Evolutionary conservation across 2,113 vertebrate species (phyloP).

Genomic region (Dinomys branickii): DNA sequence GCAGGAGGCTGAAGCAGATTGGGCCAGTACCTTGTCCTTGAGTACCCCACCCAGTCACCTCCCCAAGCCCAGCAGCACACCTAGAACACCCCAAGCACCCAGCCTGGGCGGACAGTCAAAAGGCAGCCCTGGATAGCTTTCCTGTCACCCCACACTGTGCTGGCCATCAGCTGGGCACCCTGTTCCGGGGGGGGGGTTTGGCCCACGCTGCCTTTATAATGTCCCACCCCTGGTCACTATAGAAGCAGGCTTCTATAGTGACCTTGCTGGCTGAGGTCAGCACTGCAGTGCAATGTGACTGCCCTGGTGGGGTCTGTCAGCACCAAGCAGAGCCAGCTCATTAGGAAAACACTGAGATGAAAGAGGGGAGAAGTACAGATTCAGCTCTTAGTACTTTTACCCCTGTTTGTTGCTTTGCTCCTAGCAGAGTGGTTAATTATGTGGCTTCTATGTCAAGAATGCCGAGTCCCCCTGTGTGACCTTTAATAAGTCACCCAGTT

Average conservation of each 20-base stretch:
- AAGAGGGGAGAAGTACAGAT: too few species aligned
- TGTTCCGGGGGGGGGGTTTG: background rate
- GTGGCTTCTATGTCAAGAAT: background rate
- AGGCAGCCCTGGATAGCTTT: background rate
- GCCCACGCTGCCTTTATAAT: accelerated
- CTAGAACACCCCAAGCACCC: background rate
- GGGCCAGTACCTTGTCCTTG: background rate
- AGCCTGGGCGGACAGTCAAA: background rate
- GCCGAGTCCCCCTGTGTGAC: background rate
- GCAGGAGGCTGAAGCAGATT: background rate
- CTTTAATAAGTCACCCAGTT: background rate
- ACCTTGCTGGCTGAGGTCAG: background rate
- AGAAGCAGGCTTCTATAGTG: background rate
- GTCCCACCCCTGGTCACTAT: background rate
- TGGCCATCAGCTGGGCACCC: background rate
- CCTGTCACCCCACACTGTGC: too few species aligned
- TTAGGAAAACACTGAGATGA: background rate
- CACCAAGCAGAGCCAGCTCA: too few species aligned
- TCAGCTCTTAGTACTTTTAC: background rate
- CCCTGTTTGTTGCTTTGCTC: accelerated
- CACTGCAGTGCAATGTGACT: background rate
- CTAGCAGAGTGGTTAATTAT: background rate
- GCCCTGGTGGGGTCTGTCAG: background rate
- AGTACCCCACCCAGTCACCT: accelerated
- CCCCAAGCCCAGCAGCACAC: too few species aligned